Evolutionary conservation across 1,140 invertebrate genomes (phyloP).

Genomic region (Argopecten irradians): DNA sequence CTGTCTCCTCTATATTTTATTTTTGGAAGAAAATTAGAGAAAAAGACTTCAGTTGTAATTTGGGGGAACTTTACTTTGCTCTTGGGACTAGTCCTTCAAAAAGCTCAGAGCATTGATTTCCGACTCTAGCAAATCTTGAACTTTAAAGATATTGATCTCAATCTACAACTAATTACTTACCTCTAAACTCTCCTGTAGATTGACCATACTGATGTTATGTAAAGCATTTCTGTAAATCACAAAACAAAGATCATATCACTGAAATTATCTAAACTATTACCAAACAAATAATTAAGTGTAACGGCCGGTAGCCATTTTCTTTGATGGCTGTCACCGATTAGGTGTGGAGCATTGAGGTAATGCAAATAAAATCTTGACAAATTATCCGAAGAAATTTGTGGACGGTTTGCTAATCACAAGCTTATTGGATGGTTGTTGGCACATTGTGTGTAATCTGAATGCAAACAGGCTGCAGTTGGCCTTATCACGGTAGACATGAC

Average conservation of each 20-base stretch:
- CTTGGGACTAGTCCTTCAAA: too few relatives aligned
- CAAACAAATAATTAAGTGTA: background rate
- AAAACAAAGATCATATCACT: background rate
- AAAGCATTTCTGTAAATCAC: background rate
- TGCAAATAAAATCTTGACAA: background rate
- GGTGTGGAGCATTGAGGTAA: conserved; percentile 10
- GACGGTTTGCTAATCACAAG: background rate
- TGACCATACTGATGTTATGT: background rate
- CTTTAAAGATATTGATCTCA: background rate
- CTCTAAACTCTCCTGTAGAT: background rate
- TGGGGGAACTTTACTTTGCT: too few relatives aligned
- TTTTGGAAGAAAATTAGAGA: too few relatives aligned
- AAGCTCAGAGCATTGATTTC: too few relatives aligned
- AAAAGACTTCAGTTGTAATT: too few relatives aligned
- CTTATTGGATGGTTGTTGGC: conserved; percentile 4
- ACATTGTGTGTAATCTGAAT: conserved; percentile 16
- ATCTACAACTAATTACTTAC: background rate
- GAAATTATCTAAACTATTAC: background rate
- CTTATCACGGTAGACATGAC: background rate
- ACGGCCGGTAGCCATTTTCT: background rate
- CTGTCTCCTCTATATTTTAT: too few relatives aligned
- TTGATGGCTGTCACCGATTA: background rate
- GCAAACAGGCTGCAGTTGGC: background rate
- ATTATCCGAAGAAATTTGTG: background rate
- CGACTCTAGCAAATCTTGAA: background rate